Evolutionary conservation across 2,797 vertebrate species (phyloP).

Genomic region (Mastacembelus armatus): DNA sequence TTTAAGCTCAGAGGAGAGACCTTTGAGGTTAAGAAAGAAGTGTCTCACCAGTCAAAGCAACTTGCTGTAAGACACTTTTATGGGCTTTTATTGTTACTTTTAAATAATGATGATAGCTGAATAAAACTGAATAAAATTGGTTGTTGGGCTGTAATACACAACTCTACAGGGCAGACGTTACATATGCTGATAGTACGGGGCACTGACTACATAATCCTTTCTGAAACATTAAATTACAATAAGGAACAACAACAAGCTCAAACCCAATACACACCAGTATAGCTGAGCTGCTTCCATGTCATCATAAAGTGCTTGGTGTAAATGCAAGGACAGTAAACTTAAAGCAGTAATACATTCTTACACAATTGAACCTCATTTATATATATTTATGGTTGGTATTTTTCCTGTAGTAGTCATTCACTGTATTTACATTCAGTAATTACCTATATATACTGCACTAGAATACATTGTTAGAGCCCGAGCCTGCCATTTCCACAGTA

Average conservation of each 20-base stretch:
- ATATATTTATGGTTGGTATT: not conserved
- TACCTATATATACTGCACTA: not conserved
- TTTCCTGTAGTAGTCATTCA: not conserved
- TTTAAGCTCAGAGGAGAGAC: constrained; percentile 3
- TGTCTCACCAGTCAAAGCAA: constrained; percentile 11
- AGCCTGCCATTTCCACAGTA: not conserved
- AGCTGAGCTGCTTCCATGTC: constrained; percentile 5
- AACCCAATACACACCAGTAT: constrained; percentile 1
- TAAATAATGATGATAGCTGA: constrained; percentile 29
- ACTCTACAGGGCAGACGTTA: constrained; percentile 30
- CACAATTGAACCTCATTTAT: not conserved
- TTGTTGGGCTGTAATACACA: constrained; percentile 28
- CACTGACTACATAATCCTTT: constrained; percentile 28
- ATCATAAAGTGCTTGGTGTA: not conserved
- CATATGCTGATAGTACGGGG: not conserved
- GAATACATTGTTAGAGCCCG: not conserved
- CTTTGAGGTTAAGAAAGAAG: constrained; percentile 17
- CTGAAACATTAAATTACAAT: constrained; percentile 31
- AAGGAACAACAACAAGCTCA: constrained; percentile 30
- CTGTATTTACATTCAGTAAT: not conserved
- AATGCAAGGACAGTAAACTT: not conserved
- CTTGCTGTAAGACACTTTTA: constrained; percentile 17
- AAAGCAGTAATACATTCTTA: not conserved
- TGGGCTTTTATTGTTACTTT: constrained; percentile 19
- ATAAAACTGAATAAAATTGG: constrained; percentile 30